Base-by-base conservation (phyloP, 2,113 vertebrate species). In the Elephas maximus region DNA sequence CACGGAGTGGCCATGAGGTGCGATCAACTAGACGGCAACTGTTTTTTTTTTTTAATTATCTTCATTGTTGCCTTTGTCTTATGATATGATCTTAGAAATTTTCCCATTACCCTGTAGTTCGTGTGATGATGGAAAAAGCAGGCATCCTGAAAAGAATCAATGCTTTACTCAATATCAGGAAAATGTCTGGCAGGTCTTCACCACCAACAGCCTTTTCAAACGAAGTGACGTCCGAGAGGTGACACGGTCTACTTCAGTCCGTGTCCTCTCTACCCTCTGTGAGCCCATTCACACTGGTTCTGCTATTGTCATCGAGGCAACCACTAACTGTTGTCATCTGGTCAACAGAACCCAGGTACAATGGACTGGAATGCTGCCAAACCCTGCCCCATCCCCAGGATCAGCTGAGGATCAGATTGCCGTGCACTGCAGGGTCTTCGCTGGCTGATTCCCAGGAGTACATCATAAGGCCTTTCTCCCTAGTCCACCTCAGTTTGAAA, bases 171-270 rank as follows among this genome's bases (percentile, higher is more conserved):
- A 11, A 11, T 1, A 11, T 2, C 2, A 20, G 48, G 48, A 8
- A 53, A 33, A 7, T 30, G 30, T 33, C 77, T 33, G 20, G 0
- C 7, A 2, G 28, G 28, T 30, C 51, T 4, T 41, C 28, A 5
- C 8, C 1, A 33, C 10, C 76, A 8, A 5, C 45, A 21, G 23
- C 26, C 77, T 11, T 3, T 48, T 17, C 73, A 24, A 37, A 65
- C 0, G 28, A 33, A 26, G 14, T 0, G 2, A 53, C 28, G n/a
- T 7, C 23, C 1, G 9, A 4, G 20, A 0, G 3, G 41, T 26
- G 30, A 21, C 15, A 2, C 0, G 21, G 28, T 30, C 63, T 26
- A 67, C 30, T 26, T 41, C 1, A 0, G 28, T 6, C 26, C 65
- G 73, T 53, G 8, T 12, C 12, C 45, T 11, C 4, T 41, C 53